A percentile compares a stretch with the other conserved stretches of the same genome.
Conservation (phyloP, 35 echinoderm and acorn worm genomes). For the Patiria miniata region DNA sequence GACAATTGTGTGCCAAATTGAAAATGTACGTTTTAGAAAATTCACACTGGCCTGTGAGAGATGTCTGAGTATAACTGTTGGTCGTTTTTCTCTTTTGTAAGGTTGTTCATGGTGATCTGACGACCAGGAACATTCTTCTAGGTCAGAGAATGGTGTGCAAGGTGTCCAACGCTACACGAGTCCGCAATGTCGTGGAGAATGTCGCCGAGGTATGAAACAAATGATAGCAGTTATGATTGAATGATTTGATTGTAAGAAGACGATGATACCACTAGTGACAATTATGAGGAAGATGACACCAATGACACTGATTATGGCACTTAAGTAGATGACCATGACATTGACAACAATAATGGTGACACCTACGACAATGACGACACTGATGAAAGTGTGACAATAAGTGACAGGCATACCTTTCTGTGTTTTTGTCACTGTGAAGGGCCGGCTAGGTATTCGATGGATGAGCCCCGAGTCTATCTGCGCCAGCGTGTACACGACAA, state of each 20-base stretch:
- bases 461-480: conserved; percentile 83
- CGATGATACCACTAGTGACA: neutral
- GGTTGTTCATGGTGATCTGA: conserved; percentile 80
- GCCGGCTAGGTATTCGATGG: conserved; percentile 64
- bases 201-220: conserved; percentile 65
- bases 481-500: conserved; percentile 61
- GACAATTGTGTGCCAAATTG: neutral
- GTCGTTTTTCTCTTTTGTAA: conserved; percentile 14
- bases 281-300: neutral
- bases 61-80: too few species aligned
- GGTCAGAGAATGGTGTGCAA: conserved; percentile 69
- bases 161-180: conserved; percentile 73
- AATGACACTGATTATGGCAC: too few species aligned
- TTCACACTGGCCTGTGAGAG: too few species aligned
- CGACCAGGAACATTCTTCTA: conserved; percentile 69
- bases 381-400: neutral
- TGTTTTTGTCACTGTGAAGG: neutral
- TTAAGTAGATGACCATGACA: neutral
- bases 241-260: neutral
- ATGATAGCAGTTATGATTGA: too few species aligned
- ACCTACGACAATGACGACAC: too few species aligned
- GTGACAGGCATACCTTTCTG: conserved; percentile 23
- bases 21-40: neutral
- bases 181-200: conserved; percentile 77
- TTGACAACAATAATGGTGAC: too few species aligned